Conservation (phyloP, 2,797 vertebrate species). For the Uromys caudimaculatus region DNA sequence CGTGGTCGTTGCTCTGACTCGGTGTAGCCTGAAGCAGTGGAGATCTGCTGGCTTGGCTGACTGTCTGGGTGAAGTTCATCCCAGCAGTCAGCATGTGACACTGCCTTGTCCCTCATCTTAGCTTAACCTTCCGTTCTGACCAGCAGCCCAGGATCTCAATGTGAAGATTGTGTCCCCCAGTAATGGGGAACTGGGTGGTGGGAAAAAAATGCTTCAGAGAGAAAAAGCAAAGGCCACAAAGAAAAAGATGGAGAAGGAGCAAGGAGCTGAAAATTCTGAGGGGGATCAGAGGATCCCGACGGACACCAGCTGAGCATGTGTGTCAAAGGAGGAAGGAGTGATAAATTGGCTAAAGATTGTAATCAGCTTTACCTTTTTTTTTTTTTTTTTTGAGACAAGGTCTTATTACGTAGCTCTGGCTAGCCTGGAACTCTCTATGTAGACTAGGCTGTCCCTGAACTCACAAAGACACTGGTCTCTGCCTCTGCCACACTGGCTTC, state of each 20-base stretch:
- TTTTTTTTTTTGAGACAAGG: background rate
- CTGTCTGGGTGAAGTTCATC: background rate
- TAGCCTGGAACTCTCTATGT: background rate
- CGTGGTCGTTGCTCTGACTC: background rate
- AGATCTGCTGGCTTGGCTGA: background rate
- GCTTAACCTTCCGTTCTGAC: background rate
- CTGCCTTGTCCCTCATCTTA: accelerated
- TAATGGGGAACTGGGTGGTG: background rate
- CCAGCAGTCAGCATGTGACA: background rate
- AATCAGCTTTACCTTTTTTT: background rate
- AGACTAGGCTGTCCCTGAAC: background rate
- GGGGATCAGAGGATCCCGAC: background rate
- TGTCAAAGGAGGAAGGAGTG: no score
- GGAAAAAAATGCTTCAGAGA: background rate
- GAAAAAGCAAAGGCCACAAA: background rate
- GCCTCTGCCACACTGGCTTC: background rate
- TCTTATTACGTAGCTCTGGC: background rate
- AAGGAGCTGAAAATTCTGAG: background rate
- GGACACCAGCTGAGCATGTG: background rate
- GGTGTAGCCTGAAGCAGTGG: background rate
- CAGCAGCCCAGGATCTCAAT: background rate
- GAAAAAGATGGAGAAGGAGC: background rate
- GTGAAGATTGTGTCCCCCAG: background rate
- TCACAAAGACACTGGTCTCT: background rate
- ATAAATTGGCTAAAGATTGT: background rate